These are phyloP conservation scores for Morone chrysops DNA, from an alignment of 2,113 vertebrate species.

Conservation along the genomic window DNA sequence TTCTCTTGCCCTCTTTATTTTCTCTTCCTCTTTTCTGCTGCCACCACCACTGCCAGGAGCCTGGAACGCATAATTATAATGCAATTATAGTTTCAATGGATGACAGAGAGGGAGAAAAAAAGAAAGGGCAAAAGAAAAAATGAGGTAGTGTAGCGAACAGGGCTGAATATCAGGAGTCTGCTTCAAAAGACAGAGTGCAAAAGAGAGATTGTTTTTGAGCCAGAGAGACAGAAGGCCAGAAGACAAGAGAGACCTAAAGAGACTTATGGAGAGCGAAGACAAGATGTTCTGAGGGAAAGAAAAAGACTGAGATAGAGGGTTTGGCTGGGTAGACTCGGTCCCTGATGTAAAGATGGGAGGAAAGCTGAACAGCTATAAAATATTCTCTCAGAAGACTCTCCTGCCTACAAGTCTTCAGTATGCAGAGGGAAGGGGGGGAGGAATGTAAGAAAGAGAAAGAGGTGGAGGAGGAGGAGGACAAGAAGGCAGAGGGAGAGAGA, in stretches of 20 bases:
- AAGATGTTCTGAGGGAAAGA: constrained; percentile 13
- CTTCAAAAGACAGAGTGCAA: neutral
- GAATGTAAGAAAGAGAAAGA: neutral
- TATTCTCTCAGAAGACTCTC: constrained; percentile 62
- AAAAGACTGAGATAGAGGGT: neutral
- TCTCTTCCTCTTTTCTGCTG: neutral
- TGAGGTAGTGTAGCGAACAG: neutral
- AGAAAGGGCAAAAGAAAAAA: neutral
- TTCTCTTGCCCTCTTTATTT: neutral
- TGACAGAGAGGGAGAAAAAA: neutral
- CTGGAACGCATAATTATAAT: constrained; percentile 9
- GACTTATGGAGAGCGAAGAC: neutral
- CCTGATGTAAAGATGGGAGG: constrained; percentile 29
- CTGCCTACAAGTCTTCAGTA: constrained; percentile 20
- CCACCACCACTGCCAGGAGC: neutral
- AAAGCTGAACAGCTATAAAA: constrained; percentile 47
- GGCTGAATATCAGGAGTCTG: neutral
- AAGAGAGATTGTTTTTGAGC: neutral
- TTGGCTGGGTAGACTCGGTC: neutral
- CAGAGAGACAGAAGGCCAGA: neutral
- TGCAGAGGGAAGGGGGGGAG: neutral
- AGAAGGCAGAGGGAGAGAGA: neutral
- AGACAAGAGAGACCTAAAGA: neutral
- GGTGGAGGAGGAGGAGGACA: neutral
- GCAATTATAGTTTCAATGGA: constrained; percentile 2